phyloP scores from a whole-genome alignment of 2,888 invertebrate genomes.

The Nycteola revayana region DNA sequence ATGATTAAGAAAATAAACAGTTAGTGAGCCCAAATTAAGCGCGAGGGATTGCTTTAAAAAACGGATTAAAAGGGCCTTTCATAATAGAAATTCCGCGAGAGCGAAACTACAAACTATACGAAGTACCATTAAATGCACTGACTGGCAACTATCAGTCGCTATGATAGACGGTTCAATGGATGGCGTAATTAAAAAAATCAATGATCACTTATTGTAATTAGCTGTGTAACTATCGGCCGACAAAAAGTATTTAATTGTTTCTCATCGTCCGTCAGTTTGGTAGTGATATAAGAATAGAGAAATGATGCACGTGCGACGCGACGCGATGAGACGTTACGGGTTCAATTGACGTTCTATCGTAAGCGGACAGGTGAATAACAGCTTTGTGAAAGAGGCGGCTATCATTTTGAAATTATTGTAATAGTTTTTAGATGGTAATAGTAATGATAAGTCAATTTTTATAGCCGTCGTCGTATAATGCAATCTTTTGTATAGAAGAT shows the following conservation, averaged over 20 bases:
- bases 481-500: too few relatives aligned
- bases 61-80: conserved; percentile 43
- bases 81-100: conserved; percentile 70
- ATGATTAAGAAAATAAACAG: conserved; percentile 28
- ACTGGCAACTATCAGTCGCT: conserved; percentile 74
- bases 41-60: conserved; percentile 44
- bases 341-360: conserved; percentile 8
- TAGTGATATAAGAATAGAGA: conserved; percentile 37
- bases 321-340: conserved; percentile 6
- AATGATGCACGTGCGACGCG: conserved; percentile 47
- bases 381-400: conserved; percentile 25
- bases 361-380: conserved; percentile 19
- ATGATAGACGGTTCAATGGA: conserved; percentile 74
- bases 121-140: conserved; percentile 74
- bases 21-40: conserved; percentile 16
- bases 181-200: conserved; percentile 75
- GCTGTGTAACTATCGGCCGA: conserved; percentile 66
- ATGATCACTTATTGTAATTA: conserved; percentile 79
- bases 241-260: conserved; percentile 76
- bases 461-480: too few relatives aligned
- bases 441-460: conserved; percentile 11
- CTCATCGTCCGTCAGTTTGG: conserved; percentile 61
- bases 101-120: conserved; percentile 60
- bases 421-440: conserved; percentile 4
- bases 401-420: conserved; percentile 32